Percentiles rank a stretch among this genome's conserved stretches.
Evolutionary conservation across 2,888 invertebrate species (phyloP).

Genomic region (Criorhina ranunculi): DNA sequence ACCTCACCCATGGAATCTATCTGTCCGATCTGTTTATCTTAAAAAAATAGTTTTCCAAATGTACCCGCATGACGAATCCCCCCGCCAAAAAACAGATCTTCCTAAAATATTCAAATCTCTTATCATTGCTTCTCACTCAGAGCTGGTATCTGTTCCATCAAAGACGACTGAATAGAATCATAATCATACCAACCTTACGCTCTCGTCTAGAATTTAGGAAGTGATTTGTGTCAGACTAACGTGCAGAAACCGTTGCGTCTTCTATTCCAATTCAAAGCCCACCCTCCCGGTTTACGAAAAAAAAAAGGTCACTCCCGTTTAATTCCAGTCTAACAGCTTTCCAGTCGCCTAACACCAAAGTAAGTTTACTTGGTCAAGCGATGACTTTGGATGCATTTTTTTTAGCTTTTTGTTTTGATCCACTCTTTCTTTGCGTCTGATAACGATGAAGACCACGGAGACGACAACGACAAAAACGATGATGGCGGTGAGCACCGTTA

Average conservation of each 20-base stretch:
- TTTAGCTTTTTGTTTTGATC: slow-evolving; percentile 70
- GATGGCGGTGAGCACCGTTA: slow-evolving; percentile 52
- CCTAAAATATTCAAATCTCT: slow-evolving; percentile 20
- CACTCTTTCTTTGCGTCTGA: slow-evolving; percentile 51
- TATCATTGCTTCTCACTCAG: neutral
- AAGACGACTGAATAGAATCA: neutral
- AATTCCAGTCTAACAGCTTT: slow-evolving; percentile 75
- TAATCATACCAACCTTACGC: slow-evolving; percentile 4
- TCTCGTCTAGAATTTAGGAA: slow-evolving; percentile 37
- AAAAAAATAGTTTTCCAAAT: too few species aligned
- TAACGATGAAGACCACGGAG: slow-evolving; percentile 28
- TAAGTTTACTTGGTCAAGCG: slow-evolving; percentile 68
- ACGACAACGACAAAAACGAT: slow-evolving; percentile 12
- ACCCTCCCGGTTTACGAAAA: neutral
- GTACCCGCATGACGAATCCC: neutral
- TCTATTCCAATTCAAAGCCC: slow-evolving; percentile 15
- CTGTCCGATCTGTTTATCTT: too few species aligned
- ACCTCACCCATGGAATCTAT: too few species aligned
- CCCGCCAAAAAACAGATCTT: slow-evolving; percentile 3
- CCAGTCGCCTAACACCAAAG: slow-evolving; percentile 60
- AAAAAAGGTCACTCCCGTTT: neutral
- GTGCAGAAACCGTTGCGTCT: slow-evolving; percentile 65
- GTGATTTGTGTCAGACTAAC: slow-evolving; percentile 56
- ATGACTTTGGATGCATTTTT: slow-evolving; percentile 62
- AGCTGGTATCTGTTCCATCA: neutral